Base-by-base conservation (phyloP, 2,797 vertebrate genomes). In the Cynodonichthys magdalenae region DNA sequence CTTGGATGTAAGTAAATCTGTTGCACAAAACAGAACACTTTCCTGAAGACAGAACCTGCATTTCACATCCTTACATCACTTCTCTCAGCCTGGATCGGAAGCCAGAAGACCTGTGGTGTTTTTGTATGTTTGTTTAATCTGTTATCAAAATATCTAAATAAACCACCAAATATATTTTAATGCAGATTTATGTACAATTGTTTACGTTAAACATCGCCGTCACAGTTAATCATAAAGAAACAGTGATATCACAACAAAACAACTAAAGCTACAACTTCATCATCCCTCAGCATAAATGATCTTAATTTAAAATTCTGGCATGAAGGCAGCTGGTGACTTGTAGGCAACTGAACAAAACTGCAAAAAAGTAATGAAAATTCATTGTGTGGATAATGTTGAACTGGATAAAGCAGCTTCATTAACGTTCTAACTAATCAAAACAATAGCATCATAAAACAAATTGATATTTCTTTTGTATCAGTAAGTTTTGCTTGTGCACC, bases 1-100 rank as follows among this genome's bases (percentile, higher is more conserved):
- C 19, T 60, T 59, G 0, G 93, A 96, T 0, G 97, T 99, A 81
- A 96, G 96, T 92, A 24, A 63, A 66, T 58, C 54, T 44, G 12
- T 15, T 24, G 5, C 46, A 48, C 17, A 11, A 10, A 64, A 29
- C 12, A 57, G 27, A 66, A 48, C 19, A 9, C 5, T 14, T 51
- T 49, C 56, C 24, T 34, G 14, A 55, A 39, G 27, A 49, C 42
- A 8, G 20, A 9, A 63, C 18, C 47, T 41, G 3, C 5, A 47
- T 58, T 75, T 62, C 58, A 63, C 28, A 1, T 45, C 60, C 58
- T 71, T 66, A 18, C 53, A 59, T 75, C 63, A 75, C 49, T 62
- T 14, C 45, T 17, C 29, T 52, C 10, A 34, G n/a, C 31, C 31
- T 9, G 31, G 6, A 10, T 12, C 2, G 36, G 12, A 39, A 39